Base-by-base conservation (phyloP, 35 echinoderm and acorn worm genomes). In the Heliocidaris tuberculata region DNA sequence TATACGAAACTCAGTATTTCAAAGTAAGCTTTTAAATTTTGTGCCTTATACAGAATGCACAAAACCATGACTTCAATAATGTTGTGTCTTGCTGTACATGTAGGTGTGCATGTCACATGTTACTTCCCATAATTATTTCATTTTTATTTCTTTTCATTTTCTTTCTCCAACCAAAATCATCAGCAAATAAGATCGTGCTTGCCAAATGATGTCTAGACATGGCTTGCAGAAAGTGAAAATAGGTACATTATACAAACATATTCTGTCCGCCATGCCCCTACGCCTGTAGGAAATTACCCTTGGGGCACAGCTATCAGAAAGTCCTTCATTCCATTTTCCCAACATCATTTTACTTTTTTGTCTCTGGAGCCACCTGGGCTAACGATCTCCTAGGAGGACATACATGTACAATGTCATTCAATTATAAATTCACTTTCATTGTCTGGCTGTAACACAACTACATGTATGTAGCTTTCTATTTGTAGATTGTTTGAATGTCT, bases 351-450 rank as follows among this genome's bases (percentile, higher is more conserved):
- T 78, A 78, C 27, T 78, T 78, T 78, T 78, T 78, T 78, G 65
- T 78, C 65, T 78, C 21, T 27, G 65, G 21, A 78, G 65, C 65
- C 65, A 78, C 65, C 65, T 78, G 65, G 65, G 65, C 27, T 78
- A 78, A 78, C 21, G 19, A 21, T 78, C 65, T 21, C 3, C 15
- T 78, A 24, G 65, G 65, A 78, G 65, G 65, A 78, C 65, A 78
- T 42, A 42, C 35, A 42, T 42, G 35, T 42, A 42, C 35, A 42
- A 42, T 42, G 3, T 78, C 27, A n/a, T 78, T 8, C 4, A 78
- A 78, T 78, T 78, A 78, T 78, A 78, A 78, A 78, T 78, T 78
- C 65, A 78, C 65, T 78, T 78, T 78, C 21, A 78, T 7, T 78
- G 65, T 78, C 65, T 78, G 65, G 65, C 65, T 19, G 7, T 78